phyloP scores from a whole-genome alignment of 2,888 invertebrate genomes.

The Agriopis aurantiaria region DNA sequence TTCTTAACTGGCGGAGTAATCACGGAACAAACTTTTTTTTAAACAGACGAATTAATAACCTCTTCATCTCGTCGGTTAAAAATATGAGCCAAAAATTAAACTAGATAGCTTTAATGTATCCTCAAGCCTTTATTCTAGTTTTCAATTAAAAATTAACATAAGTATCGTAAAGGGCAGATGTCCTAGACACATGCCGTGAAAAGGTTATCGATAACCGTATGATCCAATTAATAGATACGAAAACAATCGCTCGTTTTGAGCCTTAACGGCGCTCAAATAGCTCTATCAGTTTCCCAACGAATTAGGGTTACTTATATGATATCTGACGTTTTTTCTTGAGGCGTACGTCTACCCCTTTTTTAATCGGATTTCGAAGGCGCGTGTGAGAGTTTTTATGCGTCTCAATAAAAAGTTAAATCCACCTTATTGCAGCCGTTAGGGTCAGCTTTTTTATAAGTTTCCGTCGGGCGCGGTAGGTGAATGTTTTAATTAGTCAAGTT shows the following conservation, averaged over 20 bases:
- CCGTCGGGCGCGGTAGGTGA: conserved; percentile 74
- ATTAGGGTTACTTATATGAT: conserved; percentile 77
- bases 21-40: too few relatives aligned
- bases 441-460: conserved; percentile 75
- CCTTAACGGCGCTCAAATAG: conserved; percentile 78
- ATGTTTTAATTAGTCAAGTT: conserved; percentile 80
- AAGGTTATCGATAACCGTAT: conserved; percentile 84
- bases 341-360: conserved; percentile 82
- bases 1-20: too few relatives aligned
- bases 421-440: conserved; percentile 82
- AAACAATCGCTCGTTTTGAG: conserved; percentile 77
- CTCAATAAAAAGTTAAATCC: conserved; percentile 77
- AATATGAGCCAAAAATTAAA: neutral
- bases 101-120: neutral
- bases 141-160: conserved; percentile 19
- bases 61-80: too few relatives aligned
- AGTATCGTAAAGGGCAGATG: conserved; percentile 71
- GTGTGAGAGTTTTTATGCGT: conserved; percentile 77
- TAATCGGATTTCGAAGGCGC: conserved; percentile 82
- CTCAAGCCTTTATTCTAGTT: conserved; percentile 1
- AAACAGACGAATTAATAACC: too few relatives aligned
- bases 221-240: conserved; percentile 85
- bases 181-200: conserved; percentile 72
- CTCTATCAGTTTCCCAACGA: conserved; percentile 81
- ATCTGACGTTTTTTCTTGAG: conserved; percentile 67